Base-by-base conservation (phyloP, 2,888 invertebrate species). In the Eristalis arbustorum region DNA sequence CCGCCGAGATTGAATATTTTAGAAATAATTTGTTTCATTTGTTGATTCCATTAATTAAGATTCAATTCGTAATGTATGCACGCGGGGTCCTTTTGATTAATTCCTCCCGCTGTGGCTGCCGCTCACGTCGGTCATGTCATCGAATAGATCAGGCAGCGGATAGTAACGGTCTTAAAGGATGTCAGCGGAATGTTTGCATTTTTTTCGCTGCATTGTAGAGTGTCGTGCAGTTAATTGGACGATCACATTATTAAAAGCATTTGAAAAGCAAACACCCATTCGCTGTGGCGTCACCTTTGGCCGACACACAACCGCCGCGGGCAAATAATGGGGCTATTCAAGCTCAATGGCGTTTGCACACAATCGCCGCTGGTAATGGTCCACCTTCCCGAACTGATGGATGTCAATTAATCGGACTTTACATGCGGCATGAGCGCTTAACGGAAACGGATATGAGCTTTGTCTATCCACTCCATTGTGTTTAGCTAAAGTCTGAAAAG, bases 181-280 rank as follows among this genome's bases (percentile, higher is more conserved):
- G 18, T 66, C 23, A 49, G 63, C 31, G 25, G 14, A n/a, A 22
- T 22, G 64, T 37, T 22, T 59, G 23, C 23, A 22, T 18, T 22
- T 23, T 11, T 8, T 5, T 2, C 22, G 11, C 0, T 23, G 59
- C 23, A 25, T 4, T 3, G 23, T 2, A 82, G 73, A 84, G 84
- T 87, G 87, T 88, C 89, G 89, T 89, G 89, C 89, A 74, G 84
- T 73, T 89, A 89, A 89, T 89, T 88, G 88, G 84, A 84, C 78
- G 88, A 84, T 88, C 77, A n/a, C n/a, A 88, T 88, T 88, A 89
- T 77, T 69, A 76, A 75, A 79, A 76, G 68, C 71, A 72, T 79
- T 77, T 71, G 76, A 73, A 81, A 85, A 73, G 69, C 74, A 83
- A 82, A 88, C 77, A 84, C 72, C 87, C 80, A 77, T 88, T 76